Evolutionary conservation across 2,888 invertebrate genomes (phyloP), one percentile per base, ranked within the genome.

Genomic region (Platynereis dumerilii): DNA sequence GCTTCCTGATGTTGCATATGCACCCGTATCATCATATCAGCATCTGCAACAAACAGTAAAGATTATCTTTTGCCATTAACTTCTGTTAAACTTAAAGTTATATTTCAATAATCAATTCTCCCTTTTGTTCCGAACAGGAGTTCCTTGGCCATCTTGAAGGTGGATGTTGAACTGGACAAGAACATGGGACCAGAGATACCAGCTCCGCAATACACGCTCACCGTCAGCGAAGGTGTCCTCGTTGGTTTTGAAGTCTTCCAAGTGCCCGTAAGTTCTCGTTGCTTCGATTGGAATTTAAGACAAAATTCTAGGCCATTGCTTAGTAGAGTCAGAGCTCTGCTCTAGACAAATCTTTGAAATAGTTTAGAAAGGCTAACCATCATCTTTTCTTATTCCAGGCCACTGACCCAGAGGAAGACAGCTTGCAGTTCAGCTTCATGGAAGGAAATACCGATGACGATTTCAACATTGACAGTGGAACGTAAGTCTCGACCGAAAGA

Each of bases 151-250:
- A 62, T 70, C 15, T 70, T 78, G 15, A 60, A 65, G 1, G 75
- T 79, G 20, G 65, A 59, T n/a, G 72, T 79, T 2, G 69, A 66
- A 34, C 61, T 71, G 48, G 65, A 61, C 17, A 72, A 74, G 59
- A 70, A 71, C 48, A 67, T 73, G 17, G 66, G 69, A 15, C 80
- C 80, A 15, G 54, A 65, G n/a, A 76, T 80, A 61, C 59, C 76
- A 7, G 69, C 77, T 2, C 55, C 39, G 24, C 68, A 64, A 26
- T 76, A 76, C 70, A 72, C 58, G 53, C 74, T 76, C n/a, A 65
- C 65, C 22, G 74, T 80, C 64, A 80, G 79, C 68, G 80, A 80
- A 61, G 80, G 78, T 2, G 69, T 71, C 0, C 71, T 74, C n/a
- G 44, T 73, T 0, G 71, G 69, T 5, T 44, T 74, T 20, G 69